Evolutionary conservation across 23 tunicate species (phyloP).

Genomic region (Trididemnum nubilum): DNA sequence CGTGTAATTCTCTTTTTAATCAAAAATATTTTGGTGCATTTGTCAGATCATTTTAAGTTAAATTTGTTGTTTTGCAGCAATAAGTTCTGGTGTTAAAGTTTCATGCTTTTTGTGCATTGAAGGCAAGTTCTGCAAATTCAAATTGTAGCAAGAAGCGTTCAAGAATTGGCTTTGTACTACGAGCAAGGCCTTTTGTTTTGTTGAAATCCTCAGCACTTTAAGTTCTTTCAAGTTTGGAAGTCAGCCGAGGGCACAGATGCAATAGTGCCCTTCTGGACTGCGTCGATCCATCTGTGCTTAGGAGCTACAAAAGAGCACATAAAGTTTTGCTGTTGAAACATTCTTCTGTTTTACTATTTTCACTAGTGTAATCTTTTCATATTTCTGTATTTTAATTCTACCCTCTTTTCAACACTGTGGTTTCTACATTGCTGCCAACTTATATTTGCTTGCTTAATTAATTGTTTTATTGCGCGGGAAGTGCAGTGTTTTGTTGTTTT

Average conservation of each 20-base stretch:
- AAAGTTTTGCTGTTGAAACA: background rate
- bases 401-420: slow-evolving; percentile 74
- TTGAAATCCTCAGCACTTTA: slow-evolving; percentile 4
- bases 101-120: slow-evolving; percentile 44
- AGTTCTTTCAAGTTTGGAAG: slow-evolving; percentile 7
- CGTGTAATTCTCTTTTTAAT: too few relatives aligned
- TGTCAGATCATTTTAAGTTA: too few relatives aligned
- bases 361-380: slow-evolving; percentile 71
- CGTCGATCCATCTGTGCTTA: background rate
- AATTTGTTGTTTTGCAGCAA: too few relatives aligned
- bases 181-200: slow-evolving; percentile 19
- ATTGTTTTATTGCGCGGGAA: slow-evolving; percentile 61
- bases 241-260: slow-evolving; percentile 62
- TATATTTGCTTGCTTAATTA: slow-evolving; percentile 69
- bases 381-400: slow-evolving; percentile 77
- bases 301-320: background rate
- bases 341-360: slow-evolving; percentile 43
- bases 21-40: too few relatives aligned
- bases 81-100: slow-evolving; percentile 14
- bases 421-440: slow-evolving; percentile 74
- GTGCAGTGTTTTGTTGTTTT: slow-evolving; percentile 76
- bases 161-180: background rate
- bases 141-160: slow-evolving; percentile 28
- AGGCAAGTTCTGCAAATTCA: slow-evolving; percentile 62
- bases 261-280: slow-evolving; percentile 53